Percentiles rank a stretch among this genome's conserved stretches.
phyloP scores from a whole-genome alignment of 1,140 invertebrate genomes.

The Cydia strobilella region DNA sequence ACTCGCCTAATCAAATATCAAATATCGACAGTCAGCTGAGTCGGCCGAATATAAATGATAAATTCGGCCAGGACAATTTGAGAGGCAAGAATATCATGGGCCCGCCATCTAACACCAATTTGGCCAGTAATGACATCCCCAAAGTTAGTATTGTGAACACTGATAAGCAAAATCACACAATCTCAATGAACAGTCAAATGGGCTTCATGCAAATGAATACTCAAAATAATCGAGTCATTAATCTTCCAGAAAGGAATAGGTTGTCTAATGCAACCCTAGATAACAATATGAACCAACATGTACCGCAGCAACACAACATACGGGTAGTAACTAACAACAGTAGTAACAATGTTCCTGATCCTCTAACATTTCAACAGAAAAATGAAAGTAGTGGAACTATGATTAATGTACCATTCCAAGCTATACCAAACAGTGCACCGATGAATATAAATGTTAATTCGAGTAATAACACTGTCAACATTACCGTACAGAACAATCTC shows the following conservation, averaged over 20 bases:
- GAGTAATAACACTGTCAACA: slow-evolving; percentile 76
- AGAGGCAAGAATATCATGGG: slow-evolving; percentile 70
- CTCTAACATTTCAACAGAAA: slow-evolving; percentile 69
- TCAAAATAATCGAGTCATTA: slow-evolving; percentile 74
- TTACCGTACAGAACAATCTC: slow-evolving; percentile 75
- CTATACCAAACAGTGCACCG: slow-evolving; percentile 74
- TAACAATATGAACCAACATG: slow-evolving; percentile 67
- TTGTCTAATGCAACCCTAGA: slow-evolving; percentile 63
- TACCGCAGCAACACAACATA: slow-evolving; percentile 73
- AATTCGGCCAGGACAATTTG: slow-evolving; percentile 63
- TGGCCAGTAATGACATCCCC: slow-evolving; percentile 66
- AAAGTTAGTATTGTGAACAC: slow-evolving; percentile 68
- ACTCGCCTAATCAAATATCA: slow-evolving; percentile 52
- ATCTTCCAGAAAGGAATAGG: slow-evolving; percentile 72
- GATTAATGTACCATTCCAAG: slow-evolving; percentile 76
- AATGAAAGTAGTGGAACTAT: slow-evolving; percentile 66
- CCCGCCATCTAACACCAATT: slow-evolving; percentile 52
- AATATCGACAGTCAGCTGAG: slow-evolving; percentile 67
- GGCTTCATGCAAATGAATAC: slow-evolving; percentile 77
- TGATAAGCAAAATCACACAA: slow-evolving; percentile 70
- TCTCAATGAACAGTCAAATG: slow-evolving; percentile 73
- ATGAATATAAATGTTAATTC: slow-evolving; percentile 78
- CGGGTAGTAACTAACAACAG: slow-evolving; percentile 71
- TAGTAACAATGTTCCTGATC: slow-evolving; percentile 60
- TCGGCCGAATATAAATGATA: slow-evolving; percentile 64